A percentile compares a stretch with the other conserved stretches of the same genome.
phyloP scores from a whole-genome alignment of 2,888 invertebrate species.

The Limenitis camilla region DNA sequence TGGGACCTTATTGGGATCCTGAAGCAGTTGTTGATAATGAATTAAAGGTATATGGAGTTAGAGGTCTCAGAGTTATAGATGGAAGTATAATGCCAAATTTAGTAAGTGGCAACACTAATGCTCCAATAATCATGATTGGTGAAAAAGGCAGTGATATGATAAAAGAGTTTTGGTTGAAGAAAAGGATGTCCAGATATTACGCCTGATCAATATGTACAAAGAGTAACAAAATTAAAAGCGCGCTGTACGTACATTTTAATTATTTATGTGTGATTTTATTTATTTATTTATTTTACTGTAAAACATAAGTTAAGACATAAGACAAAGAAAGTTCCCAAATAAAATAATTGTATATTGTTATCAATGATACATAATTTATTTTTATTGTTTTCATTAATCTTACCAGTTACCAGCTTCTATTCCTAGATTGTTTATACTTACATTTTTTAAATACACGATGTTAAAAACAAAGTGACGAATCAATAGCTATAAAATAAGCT shows the following conservation, averaged over 20 bases:
- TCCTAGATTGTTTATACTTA: too few species aligned
- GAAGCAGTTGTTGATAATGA: constrained; percentile 11
- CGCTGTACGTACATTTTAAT: too few species aligned
- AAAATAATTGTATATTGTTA: constrained; percentile 1
- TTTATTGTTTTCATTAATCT: too few species aligned
- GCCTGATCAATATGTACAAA: constrained; percentile 15
- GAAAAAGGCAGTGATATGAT: constrained; percentile 25
- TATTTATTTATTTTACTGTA: constrained; percentile 4
- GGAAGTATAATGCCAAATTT: constrained; percentile 79
- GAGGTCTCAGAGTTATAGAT: constrained; percentile 76
- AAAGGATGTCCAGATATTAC: constrained; percentile 13
- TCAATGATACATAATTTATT: too few species aligned
- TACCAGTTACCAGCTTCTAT: too few species aligned
- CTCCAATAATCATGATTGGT: constrained; percentile 45
- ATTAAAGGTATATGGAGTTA: constrained; percentile 30
- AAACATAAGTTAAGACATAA: background rate
- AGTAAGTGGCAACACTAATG: constrained; percentile 77
- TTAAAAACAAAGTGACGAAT: too few species aligned
- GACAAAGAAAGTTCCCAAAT: constrained; percentile 10
- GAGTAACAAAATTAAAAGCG: background rate
- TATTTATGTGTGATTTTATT: background rate
- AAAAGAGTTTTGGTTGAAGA: constrained; percentile 21
- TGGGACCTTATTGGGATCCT: constrained; percentile 81
- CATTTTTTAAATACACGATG: too few species aligned
- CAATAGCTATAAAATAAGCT: too few species aligned